Base-by-base conservation (phyloP, 2,888 invertebrate species). In the Lydus trimaculatus region DNA sequence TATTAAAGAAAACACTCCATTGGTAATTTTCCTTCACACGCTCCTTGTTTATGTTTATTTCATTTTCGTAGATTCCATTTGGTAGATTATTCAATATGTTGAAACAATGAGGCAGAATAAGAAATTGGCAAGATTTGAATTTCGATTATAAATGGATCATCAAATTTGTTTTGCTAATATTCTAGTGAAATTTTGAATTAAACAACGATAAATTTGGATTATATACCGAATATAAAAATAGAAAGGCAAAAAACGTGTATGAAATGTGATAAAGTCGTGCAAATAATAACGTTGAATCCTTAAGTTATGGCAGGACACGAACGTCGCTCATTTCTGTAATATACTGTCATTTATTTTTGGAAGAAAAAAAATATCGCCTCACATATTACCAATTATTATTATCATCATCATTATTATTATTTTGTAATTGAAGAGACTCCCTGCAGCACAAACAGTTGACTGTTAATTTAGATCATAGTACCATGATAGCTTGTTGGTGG, bases 391-490 rank as follows among this genome's bases (percentile, higher is more conserved):
- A 28, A 3, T 43, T n/a, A 5, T 1, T 43, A 43, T 36, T 36
- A 5, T 43, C 5, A 17, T 6, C 5, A 43, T 11, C 17, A 48
- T 20, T 6, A 7, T 48, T 20, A 48, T 20, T 48, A 20, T 48
- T 48, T 9, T 48, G 2, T 48, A 9, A 20, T 48, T 48, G 9
- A 11, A 11, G 20, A 9, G 48, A 20, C 48, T 20, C 48, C 48
- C 48, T 48, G 48, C 20, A 48, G 36, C 36, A 36, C 36, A 9
- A 36, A 15, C 15, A 15, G 48, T 23, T 48, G 48, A 48, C 48
- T 23, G 20, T 68, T 68, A 64, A 68, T 68, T 68, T 64, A 68
- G 68, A 68, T 68, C 58, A 64, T 39, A 25, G 64, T 64, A 48
- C 36, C 11, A 33, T 36, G 68, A 68, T 68, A 68, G 39, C 58